Conservation (phyloP, 2,797 vertebrate species). For the Betta splendens region DNA sequence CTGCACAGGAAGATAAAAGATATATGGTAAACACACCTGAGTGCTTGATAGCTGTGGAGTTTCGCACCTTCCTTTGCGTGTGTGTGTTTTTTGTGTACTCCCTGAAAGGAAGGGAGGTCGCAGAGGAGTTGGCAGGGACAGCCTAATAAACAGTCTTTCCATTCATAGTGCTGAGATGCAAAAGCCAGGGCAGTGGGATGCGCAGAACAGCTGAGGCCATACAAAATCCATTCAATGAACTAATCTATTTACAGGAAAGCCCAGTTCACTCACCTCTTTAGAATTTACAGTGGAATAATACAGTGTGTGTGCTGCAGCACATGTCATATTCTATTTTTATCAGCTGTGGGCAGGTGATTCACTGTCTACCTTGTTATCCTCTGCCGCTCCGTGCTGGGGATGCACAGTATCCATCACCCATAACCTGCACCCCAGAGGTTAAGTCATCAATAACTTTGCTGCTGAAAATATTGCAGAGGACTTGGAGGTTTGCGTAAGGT, state of each 20-base stretch:
- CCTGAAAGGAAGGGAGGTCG: constrained; percentile 49
- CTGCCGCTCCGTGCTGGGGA: constrained; percentile 75
- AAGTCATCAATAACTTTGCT: constrained; percentile 85
- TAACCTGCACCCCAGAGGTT: constrained; percentile 84
- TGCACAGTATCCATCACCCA: constrained; percentile 83
- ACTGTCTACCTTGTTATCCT: constrained; percentile 85
- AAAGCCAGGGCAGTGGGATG: constrained; percentile 66
- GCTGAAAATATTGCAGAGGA: constrained; percentile 80
- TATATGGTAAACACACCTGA: constrained; percentile 81
- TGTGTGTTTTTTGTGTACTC: constrained; percentile 47
- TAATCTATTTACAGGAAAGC: constrained; percentile 74
- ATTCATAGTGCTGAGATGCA: constrained; percentile 73
- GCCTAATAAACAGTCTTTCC: constrained; percentile 72
- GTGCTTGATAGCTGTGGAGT: constrained; percentile 64
- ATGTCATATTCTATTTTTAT: constrained; percentile 84
- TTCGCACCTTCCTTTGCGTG: constrained; percentile 28
- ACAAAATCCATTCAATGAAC: constrained; percentile 66
- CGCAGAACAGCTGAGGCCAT: constrained; percentile 67
- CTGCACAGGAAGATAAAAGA: constrained; percentile 81
- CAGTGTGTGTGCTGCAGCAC: constrained; percentile 50
- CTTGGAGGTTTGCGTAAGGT: constrained; percentile 79
- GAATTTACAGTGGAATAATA: constrained; percentile 65
- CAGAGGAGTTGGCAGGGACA: constrained; percentile 65
- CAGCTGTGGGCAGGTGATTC: constrained; percentile 82
- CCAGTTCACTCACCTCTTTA: constrained; percentile 67